Conservation (phyloP, 2,797 vertebrate genomes). For the Molothrus aeneus region DNA sequence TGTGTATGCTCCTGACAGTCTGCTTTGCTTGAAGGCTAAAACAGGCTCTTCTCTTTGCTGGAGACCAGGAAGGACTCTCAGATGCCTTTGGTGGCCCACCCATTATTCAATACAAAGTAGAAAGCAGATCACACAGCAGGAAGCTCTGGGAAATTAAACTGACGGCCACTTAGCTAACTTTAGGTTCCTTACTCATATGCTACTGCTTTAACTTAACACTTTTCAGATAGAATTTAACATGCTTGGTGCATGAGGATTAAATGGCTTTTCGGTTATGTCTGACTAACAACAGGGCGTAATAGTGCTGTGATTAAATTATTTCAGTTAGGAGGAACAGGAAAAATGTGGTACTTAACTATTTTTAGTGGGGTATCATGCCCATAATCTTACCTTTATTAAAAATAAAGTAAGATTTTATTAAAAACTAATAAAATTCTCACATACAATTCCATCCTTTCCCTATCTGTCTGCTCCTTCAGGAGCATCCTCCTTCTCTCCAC, state of each 20-base stretch:
- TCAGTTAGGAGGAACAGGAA: not conserved
- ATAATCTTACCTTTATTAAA: constrained; percentile 43
- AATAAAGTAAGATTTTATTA: constrained; percentile 40
- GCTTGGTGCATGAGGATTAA: not conserved
- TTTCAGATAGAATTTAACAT: not conserved
- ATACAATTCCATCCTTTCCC: not conserved
- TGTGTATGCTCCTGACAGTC: not conserved
- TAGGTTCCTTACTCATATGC: not conserved
- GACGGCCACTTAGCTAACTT: not conserved
- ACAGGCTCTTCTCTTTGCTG: not conserved
- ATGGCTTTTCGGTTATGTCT: not conserved
- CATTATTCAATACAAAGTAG: not conserved
- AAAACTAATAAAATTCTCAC: not conserved
- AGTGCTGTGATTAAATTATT: not conserved
- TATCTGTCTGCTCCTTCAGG: not conserved
- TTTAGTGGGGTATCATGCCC: not conserved
- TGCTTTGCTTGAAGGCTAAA: not conserved
- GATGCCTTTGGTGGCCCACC: not conserved
- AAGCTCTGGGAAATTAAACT: not conserved
- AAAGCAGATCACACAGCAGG: not conserved
- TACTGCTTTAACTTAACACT: not conserved
- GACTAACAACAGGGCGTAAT: not conserved
- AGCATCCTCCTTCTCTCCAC: not conserved
- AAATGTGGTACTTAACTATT: not conserved
- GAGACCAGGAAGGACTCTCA: not conserved